Conservation (phyloP, 2,797 vertebrate species). For the Masticophis lateralis region DNA sequence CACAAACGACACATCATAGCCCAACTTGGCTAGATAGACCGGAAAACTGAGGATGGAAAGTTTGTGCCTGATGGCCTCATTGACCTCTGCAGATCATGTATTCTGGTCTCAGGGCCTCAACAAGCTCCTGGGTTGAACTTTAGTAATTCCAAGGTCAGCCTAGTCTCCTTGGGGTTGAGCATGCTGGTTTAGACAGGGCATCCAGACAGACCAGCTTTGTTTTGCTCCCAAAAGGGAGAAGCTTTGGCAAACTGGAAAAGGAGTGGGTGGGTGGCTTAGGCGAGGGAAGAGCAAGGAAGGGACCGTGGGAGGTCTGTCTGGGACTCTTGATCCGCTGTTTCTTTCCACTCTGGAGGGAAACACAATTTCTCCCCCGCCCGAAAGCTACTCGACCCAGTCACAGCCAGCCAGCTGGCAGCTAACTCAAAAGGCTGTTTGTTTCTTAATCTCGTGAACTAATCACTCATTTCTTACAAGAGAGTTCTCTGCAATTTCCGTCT, state of each 20-base stretch:
- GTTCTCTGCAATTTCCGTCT: constrained; percentile 63
- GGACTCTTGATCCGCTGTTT: neutral
- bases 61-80: neutral
- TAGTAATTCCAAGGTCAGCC: neutral
- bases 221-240: neutral
- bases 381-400: constrained; percentile 41
- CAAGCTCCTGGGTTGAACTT: neutral
- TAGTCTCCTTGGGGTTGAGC: neutral
- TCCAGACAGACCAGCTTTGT: neutral
- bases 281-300: neutral
- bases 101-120: neutral
- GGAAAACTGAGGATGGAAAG: neutral
- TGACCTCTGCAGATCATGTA: neutral
- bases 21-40: neutral
- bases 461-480: constrained; percentile 45
- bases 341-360: neutral
- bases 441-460: constrained; percentile 53
- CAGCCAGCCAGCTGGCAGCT: constrained; percentile 42
- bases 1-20: neutral
- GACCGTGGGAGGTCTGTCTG: neutral
- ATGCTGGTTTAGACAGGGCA: neutral
- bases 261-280: neutral
- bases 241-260: neutral
- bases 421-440: constrained; percentile 68
- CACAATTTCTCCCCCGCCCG: neutral